A percentile compares a stretch with the other conserved stretches of the same genome.
Evolutionary conservation across 2,888 invertebrate genomes (phyloP).

Genomic region (Brachypalpus laphriformis): DNA sequence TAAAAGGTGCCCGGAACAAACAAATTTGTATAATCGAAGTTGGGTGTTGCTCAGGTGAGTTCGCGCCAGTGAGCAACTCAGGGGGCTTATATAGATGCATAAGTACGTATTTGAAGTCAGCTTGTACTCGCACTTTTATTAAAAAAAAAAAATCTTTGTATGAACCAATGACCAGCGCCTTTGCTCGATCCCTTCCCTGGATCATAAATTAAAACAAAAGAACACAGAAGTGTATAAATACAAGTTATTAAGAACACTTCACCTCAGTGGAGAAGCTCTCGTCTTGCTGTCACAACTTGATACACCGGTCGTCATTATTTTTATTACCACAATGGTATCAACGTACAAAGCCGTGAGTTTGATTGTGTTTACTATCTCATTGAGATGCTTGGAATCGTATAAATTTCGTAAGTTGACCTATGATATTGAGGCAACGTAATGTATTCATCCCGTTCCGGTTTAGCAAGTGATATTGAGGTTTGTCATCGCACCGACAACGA

Average conservation of each 20-base stretch:
- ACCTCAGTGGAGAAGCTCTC: background rate
- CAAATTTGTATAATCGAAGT: too few species aligned
- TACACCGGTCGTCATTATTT: background rate
- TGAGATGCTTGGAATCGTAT: background rate
- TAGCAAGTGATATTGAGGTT: conserved; percentile 8
- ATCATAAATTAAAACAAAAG: background rate
- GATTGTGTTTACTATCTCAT: background rate
- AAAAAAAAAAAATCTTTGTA: too few species aligned
- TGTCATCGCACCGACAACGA: conserved; percentile 75
- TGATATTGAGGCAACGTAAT: too few species aligned
- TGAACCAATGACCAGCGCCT: too few species aligned
- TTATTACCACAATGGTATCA: background rate
- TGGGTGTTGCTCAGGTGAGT: too few species aligned
- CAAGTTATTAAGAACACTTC: background rate
- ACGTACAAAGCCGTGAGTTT: background rate
- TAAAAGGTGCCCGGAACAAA: too few species aligned
- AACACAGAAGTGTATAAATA: background rate
- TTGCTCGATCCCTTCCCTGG: too few species aligned
- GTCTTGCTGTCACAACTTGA: background rate
- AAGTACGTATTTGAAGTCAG: too few species aligned
- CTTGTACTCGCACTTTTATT: too few species aligned
- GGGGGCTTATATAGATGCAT: too few species aligned
- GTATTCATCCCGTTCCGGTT: background rate
- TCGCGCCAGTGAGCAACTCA: too few species aligned
- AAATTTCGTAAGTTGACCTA: conserved; percentile 22